phyloP scores from a whole-genome alignment of 2,888 invertebrate species.

The Tridacna gigas region DNA sequence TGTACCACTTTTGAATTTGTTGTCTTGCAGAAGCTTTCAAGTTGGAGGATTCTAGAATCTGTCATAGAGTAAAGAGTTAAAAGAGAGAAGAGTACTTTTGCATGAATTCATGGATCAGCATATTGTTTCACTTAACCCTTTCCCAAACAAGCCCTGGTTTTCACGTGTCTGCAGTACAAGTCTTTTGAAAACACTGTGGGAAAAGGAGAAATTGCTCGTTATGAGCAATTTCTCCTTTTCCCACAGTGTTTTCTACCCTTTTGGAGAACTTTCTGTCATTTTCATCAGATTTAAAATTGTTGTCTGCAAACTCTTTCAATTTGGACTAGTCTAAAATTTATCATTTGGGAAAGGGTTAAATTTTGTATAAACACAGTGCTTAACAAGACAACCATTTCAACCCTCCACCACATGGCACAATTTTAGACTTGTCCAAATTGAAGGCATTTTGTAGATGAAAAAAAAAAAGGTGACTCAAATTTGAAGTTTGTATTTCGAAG shows the following conservation, averaged over 20 bases:
- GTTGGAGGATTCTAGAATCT: neutral
- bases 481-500: too few species aligned
- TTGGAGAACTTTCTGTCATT: neutral
- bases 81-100: too few species aligned
- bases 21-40: too few species aligned
- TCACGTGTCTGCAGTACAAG: neutral
- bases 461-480: too few species aligned
- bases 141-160: neutral
- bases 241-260: neutral
- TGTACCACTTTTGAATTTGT: too few species aligned
- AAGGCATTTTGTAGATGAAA: too few species aligned
- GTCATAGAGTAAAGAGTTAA: neutral
- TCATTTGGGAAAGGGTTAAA: neutral
- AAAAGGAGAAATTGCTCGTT: conserved; percentile 2
- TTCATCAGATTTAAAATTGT: neutral
- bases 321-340: neutral
- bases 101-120: too few species aligned
- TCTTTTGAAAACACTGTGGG: neutral
- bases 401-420: too few species aligned
- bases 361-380: too few species aligned
- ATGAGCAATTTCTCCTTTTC: neutral
- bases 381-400: too few species aligned
- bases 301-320: too few species aligned
- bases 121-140: neutral
- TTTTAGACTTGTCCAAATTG: too few species aligned